Percentiles rank a stretch among this genome's conserved stretches.
These are phyloP conservation scores for Branchipolynoe longqiensis DNA, from an alignment of 2,888 invertebrate genomes.

Conservation along the genomic window DNA sequence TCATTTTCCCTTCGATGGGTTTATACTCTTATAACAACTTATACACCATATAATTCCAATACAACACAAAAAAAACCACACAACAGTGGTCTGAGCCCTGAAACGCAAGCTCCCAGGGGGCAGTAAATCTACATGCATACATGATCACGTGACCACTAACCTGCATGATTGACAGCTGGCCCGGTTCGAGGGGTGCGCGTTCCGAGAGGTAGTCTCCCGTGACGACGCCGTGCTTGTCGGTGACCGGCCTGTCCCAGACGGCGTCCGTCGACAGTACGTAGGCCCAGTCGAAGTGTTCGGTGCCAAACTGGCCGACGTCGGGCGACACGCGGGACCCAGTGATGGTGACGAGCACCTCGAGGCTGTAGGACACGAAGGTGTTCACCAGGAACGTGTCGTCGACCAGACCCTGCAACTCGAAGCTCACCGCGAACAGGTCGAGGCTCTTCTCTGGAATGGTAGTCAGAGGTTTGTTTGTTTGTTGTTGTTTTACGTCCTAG, in stretches of 20 bases:
- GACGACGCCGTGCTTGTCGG: too few relatives aligned
- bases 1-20: too few relatives aligned
- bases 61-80: too few relatives aligned
- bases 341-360: conserved; percentile 2
- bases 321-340: conserved; percentile 14
- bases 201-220: neutral
- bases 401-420: neutral
- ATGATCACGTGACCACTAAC: too few relatives aligned
- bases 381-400: neutral
- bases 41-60: too few relatives aligned
- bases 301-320: neutral
- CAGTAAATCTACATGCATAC: too few relatives aligned
- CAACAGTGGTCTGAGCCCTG: too few relatives aligned
- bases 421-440: conserved; percentile 8
- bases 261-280: neutral
- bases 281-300: conserved; percentile 49
- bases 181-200: neutral
- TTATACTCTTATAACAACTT: too few relatives aligned
- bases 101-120: too few relatives aligned
- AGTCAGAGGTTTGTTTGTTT: too few relatives aligned
- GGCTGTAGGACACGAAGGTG: neutral
- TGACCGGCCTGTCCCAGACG: neutral
- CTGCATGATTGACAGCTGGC: neutral
- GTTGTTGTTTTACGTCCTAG: too few relatives aligned
- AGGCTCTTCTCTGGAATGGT: neutral